Base-by-base conservation (phyloP, 2,797 vertebrate species). In the Gymnodraco acuticeps region DNA sequence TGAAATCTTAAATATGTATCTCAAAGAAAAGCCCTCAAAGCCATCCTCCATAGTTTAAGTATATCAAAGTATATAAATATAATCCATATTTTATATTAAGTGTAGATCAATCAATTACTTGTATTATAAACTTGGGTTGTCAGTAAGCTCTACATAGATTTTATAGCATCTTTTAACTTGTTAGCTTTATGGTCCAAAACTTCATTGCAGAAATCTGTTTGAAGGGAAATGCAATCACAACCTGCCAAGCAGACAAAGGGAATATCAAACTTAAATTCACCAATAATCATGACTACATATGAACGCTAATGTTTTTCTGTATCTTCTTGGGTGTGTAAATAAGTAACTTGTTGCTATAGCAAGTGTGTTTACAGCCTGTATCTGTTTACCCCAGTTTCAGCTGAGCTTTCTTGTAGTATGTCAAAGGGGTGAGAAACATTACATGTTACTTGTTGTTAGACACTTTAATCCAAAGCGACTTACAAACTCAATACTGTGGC, bases 381-480 rank as follows among this genome's bases (percentile, higher is more conserved):
- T 15, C 58, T 16, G 9, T 55, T 76, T 20, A 12, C 15, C n/a
- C 10, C 2, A 53, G 27, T 50, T 43, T 31, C 5, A 43, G 16
- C 52, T 11, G 5, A 63, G 52, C 20, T 55, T 55, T 67, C 0
- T 4, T 19, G 15, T 45, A 20, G 27, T 19, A 48, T 71, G 71
- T 81, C 31, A 69, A 47, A 61, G 14, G n/a, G 31, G 20, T 63
- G 42, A 42, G 15, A 55, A 70, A 56, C 38, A 27, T 27, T 27
- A 3, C 3, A 3, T 0, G 2, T 20, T 20, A 23, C 20, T 23
- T 23, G 20, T 27, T 27, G 23, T 27, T 27, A 23, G 23, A 23
- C 3, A 3, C 3, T 27, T 27, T 27, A 3, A 27, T 27, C 3
- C 23, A 27, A 27, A 27, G 23, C 23, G 3, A 23, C 23, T 23